Evolutionary conservation across 2,888 invertebrate species (phyloP).

Genomic region (Myopa testacea): DNA sequence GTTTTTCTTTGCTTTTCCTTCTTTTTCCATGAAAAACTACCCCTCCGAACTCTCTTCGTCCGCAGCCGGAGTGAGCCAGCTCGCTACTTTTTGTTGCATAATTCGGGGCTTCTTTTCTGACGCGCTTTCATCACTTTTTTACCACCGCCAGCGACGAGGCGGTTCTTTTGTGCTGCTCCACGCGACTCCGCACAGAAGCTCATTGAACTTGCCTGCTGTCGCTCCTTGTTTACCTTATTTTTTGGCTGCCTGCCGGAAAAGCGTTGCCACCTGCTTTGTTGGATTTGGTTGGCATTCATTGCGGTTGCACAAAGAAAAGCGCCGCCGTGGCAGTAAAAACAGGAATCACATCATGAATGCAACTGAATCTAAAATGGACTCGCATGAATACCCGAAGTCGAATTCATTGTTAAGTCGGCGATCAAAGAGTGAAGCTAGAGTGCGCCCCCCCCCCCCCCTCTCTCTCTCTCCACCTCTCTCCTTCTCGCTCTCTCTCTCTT

Average conservation of each 20-base stretch:
- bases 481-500: too few relatives aligned
- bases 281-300: background rate
- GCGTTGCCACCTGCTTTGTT: background rate
- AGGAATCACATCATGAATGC: background rate
- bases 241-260: background rate
- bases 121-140: background rate
- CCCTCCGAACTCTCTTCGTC: too few relatives aligned
- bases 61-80: background rate
- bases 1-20: too few relatives aligned
- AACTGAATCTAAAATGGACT: background rate
- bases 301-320: constrained; percentile 1
- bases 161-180: too few relatives aligned
- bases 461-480: too few relatives aligned
- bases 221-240: constrained; percentile 6
- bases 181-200: background rate
- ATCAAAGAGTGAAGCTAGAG: too few relatives aligned
- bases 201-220: background rate
- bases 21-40: too few relatives aligned
- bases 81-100: background rate
- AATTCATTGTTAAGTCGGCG: background rate
- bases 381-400: background rate
- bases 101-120: background rate
- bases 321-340: background rate
- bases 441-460: too few relatives aligned
- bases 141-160: too few relatives aligned